Conservation (phyloP, 2,797 vertebrate genomes). For the Chromis chromis region DNA sequence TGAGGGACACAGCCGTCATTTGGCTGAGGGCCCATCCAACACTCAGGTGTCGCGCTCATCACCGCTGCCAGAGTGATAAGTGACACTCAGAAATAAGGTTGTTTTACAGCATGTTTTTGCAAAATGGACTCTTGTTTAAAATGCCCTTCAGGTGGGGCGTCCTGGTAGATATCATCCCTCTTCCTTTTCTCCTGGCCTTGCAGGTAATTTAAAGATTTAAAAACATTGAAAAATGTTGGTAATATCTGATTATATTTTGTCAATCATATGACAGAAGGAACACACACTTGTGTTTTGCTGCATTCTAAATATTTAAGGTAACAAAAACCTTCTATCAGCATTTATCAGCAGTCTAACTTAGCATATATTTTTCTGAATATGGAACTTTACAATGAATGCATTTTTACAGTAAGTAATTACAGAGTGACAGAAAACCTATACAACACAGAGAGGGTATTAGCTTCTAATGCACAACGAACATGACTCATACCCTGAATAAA, state of each 20-base stretch:
- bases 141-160: neutral
- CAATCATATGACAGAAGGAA: conserved; percentile 11
- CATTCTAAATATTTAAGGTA: conserved; percentile 17
- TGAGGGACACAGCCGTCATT: conserved; percentile 75
- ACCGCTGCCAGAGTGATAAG: conserved; percentile 59
- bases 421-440: conserved; percentile 68
- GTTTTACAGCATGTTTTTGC: conserved; percentile 43
- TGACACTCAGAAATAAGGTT: conserved; percentile 44
- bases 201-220: neutral
- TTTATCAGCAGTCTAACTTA: conserved; percentile 23
- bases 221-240: neutral
- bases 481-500: conserved; percentile 70
- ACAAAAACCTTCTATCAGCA: conserved; percentile 20
- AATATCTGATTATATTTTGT: conserved; percentile 22
- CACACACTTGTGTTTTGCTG: conserved; percentile 4
- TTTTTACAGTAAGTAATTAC: conserved; percentile 65
- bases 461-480: conserved; percentile 60
- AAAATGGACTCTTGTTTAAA: conserved; percentile 53
- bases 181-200: conserved; percentile 2
- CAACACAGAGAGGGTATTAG: conserved; percentile 57
- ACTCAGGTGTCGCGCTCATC: conserved; percentile 65
- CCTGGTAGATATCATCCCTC: conserved; percentile 5
- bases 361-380: conserved; percentile 29
- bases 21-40: conserved; percentile 66
- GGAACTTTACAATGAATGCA: conserved; percentile 31